phyloP scores from a whole-genome alignment of 2,113 vertebrate genomes.

The Urocynchramus pylzowi region DNA sequence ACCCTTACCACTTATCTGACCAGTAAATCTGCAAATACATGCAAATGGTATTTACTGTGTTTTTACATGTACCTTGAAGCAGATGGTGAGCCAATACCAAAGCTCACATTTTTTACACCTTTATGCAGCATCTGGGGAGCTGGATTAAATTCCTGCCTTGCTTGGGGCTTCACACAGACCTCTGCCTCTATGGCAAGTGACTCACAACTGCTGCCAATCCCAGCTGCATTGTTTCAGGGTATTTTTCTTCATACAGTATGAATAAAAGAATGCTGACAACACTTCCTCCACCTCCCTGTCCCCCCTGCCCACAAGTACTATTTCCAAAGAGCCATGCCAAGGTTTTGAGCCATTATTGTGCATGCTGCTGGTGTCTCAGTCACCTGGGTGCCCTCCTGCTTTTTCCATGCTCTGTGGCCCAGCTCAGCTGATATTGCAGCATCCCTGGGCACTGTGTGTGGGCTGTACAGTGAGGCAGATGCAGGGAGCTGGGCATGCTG shows the following conservation, averaged over 20 bases:
- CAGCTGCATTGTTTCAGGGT: neutral
- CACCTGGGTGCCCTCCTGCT: neutral
- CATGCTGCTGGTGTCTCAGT: neutral
- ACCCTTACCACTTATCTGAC: constrained; percentile 30
- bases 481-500: neutral
- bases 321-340: neutral
- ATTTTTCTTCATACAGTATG: constrained; percentile 7
- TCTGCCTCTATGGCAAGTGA: neutral
- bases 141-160: neutral
- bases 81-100: constrained; percentile 3
- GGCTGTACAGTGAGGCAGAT: neutral
- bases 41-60: neutral
- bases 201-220: neutral
- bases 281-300: neutral
- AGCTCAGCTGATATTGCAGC: neutral
- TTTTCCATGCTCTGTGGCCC: neutral
- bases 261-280: neutral
- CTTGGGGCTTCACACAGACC: neutral
- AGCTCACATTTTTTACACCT: constrained; percentile 8
- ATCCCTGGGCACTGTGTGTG: accelerated
- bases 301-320: neutral
- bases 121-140: neutral
- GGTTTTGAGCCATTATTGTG: neutral
- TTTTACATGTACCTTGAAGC: neutral
- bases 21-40: constrained; percentile 8